Evolutionary conservation across 2,113 vertebrate species (phyloP), one percentile per base, ranked within the genome.

Genomic region (Cyprinodon brontotheroides): DNA sequence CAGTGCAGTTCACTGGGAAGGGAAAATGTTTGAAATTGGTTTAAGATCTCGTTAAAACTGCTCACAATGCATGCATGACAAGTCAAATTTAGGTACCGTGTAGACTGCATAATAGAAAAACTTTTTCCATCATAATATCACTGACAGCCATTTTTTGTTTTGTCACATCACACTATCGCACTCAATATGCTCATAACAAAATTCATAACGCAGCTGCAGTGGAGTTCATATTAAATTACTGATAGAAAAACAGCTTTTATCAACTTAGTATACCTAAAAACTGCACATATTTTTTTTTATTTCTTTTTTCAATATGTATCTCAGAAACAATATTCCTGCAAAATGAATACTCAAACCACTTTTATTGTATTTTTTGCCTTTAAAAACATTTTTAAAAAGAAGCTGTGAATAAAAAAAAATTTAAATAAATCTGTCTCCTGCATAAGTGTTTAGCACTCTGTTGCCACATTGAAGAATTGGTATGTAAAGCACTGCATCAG

Each of bases 401-500:
- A 61, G 22, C 9, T 8, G 15, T 79, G 38, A 14, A 60, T 70
- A 45, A 72, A 74, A 85, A 75, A 80, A 38, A n/a, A 57, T 2
- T 4, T 20, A 8, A 57, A 29, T 29, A 29, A 29, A 29, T 29
- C 29, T 57, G 50, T 29, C 50, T 57, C n/a, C 50, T 57, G 8
- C 50, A n/a, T 20, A 48, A 65, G 60, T 70, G 48, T 67, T 82
- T 65, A 76, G 74, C 57, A 50, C 74, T 74, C 41, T 47, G n/a
- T 67, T 67, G 64, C 68, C 45, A 70, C 65, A 78, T 57, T 75
- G 47, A 81, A 15, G 39, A 67, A 59, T 85, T 78, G 67, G 41
- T 81, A 66, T 74, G 77, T 87, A 77, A 87, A 86, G 65, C 67
- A 10, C 61, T 74, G 71, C 65, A 79, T 79, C 83, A 87, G 86